phyloP scores from a whole-genome alignment of 1,140 invertebrate species.

The Listronotus bonariensis region DNA sequence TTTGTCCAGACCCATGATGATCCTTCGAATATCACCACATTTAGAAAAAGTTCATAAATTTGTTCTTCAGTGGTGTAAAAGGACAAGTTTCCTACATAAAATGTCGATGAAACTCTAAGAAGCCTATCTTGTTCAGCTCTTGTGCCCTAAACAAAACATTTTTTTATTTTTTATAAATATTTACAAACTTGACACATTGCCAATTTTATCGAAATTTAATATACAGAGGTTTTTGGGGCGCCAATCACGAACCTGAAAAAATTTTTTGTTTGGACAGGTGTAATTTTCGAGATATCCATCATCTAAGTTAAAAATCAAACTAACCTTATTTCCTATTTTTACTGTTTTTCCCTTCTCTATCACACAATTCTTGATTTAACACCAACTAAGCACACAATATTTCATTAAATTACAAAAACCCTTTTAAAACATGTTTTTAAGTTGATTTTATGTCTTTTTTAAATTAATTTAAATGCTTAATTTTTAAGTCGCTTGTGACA shows the following conservation, averaged over 20 bases:
- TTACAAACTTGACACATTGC: not conserved
- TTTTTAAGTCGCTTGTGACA: too few relatives aligned
- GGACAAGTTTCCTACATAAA: conserved; percentile 98
- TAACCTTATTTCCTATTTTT: not conserved
- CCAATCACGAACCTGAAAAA: too few relatives aligned
- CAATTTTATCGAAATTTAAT: not conserved
- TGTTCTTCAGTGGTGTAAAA: conserved; percentile 99
- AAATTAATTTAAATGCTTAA: too few relatives aligned
- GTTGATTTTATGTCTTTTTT: too few relatives aligned
- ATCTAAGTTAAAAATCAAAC: too few relatives aligned
- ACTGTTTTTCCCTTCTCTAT: too few relatives aligned
- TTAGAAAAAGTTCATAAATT: conserved; percentile 97
- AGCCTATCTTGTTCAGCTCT: conserved; percentile 88
- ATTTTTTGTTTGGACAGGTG: too few relatives aligned
- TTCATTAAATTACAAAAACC: too few relatives aligned
- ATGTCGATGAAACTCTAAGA: conserved; percentile 75
- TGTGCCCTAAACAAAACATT: conserved; percentile 78
- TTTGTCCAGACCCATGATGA: conserved; percentile 98
- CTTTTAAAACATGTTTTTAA: too few relatives aligned
- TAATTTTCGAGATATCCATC: too few relatives aligned
- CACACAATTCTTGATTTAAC: not conserved
- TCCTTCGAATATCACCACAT: conserved; percentile 94
- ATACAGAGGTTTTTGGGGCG: too few relatives aligned
- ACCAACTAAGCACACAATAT: too few relatives aligned
- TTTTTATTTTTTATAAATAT: not conserved